A percentile compares a stretch with the other conserved stretches of the same genome.
phyloP scores from a whole-genome alignment of 2,888 invertebrate species.

The Tuta absoluta region DNA sequence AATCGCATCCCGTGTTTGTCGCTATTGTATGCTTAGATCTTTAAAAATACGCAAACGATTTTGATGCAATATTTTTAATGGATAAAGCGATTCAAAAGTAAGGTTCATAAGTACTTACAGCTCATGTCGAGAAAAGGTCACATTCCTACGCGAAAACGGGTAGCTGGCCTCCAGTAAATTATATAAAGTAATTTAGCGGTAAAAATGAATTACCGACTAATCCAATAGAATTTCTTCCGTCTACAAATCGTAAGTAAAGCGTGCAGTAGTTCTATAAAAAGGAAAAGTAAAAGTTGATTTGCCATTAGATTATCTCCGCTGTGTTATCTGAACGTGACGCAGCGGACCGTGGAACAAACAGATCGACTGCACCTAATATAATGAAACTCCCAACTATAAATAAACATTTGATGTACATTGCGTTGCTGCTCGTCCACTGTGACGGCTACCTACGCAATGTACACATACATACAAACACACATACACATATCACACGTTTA shows the following conservation, averaged over 20 bases:
- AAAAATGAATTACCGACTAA: not conserved
- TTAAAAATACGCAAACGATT: too few species aligned
- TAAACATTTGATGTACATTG: not conserved
- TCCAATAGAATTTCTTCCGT: not conserved
- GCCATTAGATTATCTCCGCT: slow-evolving; percentile 16
- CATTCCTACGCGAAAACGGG: too few species aligned
- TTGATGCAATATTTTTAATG: too few species aligned
- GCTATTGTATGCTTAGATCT: too few species aligned
- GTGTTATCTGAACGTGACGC: slow-evolving; percentile 1
- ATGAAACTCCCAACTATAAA: not conserved
- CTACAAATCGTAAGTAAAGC: not conserved
- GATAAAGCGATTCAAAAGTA: too few species aligned
- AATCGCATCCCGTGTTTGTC: too few species aligned
- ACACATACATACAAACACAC: too few species aligned
- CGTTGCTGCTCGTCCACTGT: not conserved
- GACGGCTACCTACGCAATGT: not conserved
- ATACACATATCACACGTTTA: too few species aligned
- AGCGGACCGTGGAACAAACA: not conserved
- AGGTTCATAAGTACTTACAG: too few species aligned
- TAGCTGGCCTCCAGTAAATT: too few species aligned
- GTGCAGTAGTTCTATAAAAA: not conserved
- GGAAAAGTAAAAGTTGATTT: slow-evolving; percentile 22
- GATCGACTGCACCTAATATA: not conserved
- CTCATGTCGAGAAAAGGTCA: too few species aligned
- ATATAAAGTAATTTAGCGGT: too few species aligned